These are phyloP conservation scores for Haemorhous mexicanus DNA, from an alignment of 2,113 vertebrate species.

Conservation along the genomic window DNA sequence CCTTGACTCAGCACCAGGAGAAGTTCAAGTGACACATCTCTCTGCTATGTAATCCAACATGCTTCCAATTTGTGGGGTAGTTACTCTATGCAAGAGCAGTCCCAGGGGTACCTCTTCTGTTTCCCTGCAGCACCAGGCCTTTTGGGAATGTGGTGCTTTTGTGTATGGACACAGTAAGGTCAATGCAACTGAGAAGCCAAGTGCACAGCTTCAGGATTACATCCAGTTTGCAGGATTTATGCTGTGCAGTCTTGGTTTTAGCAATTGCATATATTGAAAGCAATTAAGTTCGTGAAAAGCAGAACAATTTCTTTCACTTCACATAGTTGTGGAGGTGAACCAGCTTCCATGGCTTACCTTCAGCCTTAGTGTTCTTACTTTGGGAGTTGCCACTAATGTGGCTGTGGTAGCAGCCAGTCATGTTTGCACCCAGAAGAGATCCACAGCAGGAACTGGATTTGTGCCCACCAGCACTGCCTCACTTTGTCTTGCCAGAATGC, in stretches of 20 bases:
- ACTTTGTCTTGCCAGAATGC: not conserved
- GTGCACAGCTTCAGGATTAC: not conserved
- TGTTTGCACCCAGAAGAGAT: not conserved
- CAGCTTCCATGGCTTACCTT: not conserved
- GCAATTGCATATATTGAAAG: not conserved
- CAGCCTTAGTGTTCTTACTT: not conserved
- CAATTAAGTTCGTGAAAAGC: not conserved
- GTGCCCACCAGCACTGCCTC: not conserved
- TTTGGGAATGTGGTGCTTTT: not conserved
- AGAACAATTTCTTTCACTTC: conserved; percentile 28
- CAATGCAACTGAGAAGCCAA: not conserved
- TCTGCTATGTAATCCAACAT: not conserved
- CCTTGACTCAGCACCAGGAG: not conserved
- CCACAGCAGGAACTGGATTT: fast-evolving
- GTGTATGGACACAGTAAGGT: not conserved
- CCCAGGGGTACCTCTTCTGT: not conserved
- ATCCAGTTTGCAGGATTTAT: not conserved
- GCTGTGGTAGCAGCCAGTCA: not conserved
- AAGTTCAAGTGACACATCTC: not conserved
- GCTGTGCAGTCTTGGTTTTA: not conserved
- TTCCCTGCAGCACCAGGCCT: not conserved
- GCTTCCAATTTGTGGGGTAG: not conserved
- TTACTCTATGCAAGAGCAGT: not conserved
- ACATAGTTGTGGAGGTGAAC: not conserved
- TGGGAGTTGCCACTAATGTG: not conserved